Percentiles rank a stretch among this genome's conserved stretches.
These are phyloP conservation scores for Stictocephala bisonia DNA, from an alignment of 2,888 invertebrate species.

Conservation along the genomic window DNA sequence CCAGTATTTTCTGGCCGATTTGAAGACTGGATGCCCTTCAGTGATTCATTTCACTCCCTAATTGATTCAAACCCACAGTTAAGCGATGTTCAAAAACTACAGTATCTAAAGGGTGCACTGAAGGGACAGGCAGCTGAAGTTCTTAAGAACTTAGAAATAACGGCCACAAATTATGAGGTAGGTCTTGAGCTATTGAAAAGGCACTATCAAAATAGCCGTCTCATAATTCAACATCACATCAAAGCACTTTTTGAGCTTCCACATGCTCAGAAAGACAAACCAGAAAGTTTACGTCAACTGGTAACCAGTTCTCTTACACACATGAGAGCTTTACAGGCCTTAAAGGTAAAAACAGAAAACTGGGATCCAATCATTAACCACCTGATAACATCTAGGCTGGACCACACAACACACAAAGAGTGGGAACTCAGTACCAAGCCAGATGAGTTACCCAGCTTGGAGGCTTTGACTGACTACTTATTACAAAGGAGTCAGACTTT, in stretches of 20 bases:
- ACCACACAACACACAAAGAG: no score
- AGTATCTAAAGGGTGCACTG: constrained; percentile 12
- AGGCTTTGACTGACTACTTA: no score
- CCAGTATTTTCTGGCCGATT: no score
- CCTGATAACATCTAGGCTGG: background rate
- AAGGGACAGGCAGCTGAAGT: constrained; percentile 23
- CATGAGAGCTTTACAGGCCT: background rate
- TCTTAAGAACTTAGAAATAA: constrained; percentile 5
- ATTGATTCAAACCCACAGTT: background rate
- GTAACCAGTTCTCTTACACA: no score
- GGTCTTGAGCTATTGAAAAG: background rate
- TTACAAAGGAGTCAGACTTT: background rate
- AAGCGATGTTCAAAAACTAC: background rate
- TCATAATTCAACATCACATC: background rate
- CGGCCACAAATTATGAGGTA: constrained; percentile 1
- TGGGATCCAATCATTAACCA: background rate
- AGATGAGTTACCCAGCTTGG: no score
- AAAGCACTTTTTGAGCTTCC: constrained; percentile 16
- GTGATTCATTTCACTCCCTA: background rate
- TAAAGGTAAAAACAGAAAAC: background rate
- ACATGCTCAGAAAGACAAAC: background rate
- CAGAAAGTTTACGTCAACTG: no score
- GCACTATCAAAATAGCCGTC: background rate
- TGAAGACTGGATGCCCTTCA: background rate
- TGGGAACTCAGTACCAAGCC: no score